Evolutionary conservation across 2,888 invertebrate genomes (phyloP), one percentile per base, ranked within the genome.

Genomic region (Pyrgus malvae): DNA sequence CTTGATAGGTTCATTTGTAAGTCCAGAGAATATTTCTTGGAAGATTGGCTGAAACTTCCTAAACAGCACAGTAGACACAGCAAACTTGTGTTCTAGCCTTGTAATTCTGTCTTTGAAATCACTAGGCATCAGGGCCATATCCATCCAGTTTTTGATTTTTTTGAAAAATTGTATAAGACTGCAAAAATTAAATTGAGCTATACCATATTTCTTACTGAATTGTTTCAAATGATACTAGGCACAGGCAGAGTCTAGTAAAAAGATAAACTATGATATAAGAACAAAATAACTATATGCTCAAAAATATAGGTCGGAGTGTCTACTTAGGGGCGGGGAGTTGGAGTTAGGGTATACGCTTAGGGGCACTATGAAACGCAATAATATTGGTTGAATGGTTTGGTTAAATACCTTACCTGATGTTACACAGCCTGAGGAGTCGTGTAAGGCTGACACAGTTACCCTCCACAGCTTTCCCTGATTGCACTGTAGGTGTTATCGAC

Each of bases 131-230:
- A 94, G 94, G 1, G 97, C 95, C 97, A 99, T 98, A 70, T 98
- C 97, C 58, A 96, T 94, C 99, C 99, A 99, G 73, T 95, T 95
- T 76, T 96, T 95, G 72, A 98, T 97, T 90, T 98, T 98, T 62
- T 93, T 94, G 75, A 99, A 98, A 84, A 99, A 99, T 71, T 98
- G 96, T 58, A 96, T 95, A 58, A 99, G 91, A 74, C 98, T 98
- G 87, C 58, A 91, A 90, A 63, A 65, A 62, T n/a, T n/a, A n/a
- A n/a, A n/a, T n/a, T n/a, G n/a, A n/a, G n/a, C n/a, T n/a, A n/a
- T n/a, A n/a, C n/a, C n/a, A n/a, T n/a, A n/a, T n/a, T n/a, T n/a
- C n/a, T n/a, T n/a, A n/a, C n/a, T n/a, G n/a, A n/a, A n/a, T n/a
- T n/a, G n/a, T n/a, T n/a, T n/a, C n/a, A n/a, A n/a, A n/a, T n/a